Evolutionary conservation across 2,888 invertebrate genomes (phyloP).

Genomic region (Salticus scenicus): DNA sequence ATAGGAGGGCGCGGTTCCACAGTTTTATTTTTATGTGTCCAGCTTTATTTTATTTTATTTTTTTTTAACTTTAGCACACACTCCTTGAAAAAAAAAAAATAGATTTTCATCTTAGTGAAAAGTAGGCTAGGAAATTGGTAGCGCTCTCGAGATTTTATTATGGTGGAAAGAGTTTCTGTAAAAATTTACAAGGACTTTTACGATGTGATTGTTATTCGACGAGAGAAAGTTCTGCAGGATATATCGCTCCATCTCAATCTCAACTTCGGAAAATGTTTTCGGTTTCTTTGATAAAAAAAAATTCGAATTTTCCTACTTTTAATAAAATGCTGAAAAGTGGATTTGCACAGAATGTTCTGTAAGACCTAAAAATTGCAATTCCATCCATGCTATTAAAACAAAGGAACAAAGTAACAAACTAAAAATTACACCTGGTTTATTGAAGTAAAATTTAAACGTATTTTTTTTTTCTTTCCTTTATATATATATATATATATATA

Average conservation of each 20-base stretch:
- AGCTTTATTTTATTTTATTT: conserved; percentile 11
- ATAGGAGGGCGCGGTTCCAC: conserved; percentile 5
- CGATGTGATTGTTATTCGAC: not conserved
- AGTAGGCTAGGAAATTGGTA: not conserved
- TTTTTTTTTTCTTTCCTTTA: no score
- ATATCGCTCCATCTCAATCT: not conserved
- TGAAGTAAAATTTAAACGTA: no score
- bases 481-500: no score
- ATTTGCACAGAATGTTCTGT: no score
- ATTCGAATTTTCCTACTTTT: no score
- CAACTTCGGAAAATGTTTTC: no score
- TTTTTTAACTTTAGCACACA: not conserved
- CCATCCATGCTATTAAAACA: no score
- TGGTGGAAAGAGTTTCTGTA: not conserved
- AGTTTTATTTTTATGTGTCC: not conserved
- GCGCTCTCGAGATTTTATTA: not conserved
- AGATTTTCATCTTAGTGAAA: not conserved
- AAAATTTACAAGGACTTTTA: not conserved
- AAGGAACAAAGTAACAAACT: no score
- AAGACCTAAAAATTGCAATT: no score
- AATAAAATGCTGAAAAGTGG: no score
- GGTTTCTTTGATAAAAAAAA: no score
- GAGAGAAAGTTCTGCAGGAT: not conserved
- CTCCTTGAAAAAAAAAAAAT: conserved; percentile 6
- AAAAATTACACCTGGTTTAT: no score